These are phyloP conservation scores for Forbesichthys papilliferus DNA, from an alignment of 2,113 vertebrate genomes.

Conservation along the genomic window DNA sequence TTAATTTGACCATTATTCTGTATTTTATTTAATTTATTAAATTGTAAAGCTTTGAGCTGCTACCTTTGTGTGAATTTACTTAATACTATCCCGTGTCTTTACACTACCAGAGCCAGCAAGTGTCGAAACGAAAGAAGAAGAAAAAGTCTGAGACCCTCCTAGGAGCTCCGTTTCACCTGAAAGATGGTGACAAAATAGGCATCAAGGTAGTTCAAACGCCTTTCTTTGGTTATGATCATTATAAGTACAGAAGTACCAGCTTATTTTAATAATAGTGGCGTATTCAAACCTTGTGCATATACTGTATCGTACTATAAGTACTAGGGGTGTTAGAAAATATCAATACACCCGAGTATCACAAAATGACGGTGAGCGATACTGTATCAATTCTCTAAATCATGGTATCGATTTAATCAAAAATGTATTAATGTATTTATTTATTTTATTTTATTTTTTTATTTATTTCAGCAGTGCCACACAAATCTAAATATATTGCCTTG, in stretches of 20 bases:
- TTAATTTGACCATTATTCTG: neutral
- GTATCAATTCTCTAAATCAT: too few species aligned
- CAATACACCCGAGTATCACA: too few species aligned
- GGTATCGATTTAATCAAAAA: too few species aligned
- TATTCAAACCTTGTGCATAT: neutral
- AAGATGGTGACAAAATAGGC: slow-evolving; percentile 88
- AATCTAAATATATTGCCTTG: too few species aligned
- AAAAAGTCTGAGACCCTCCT: slow-evolving; percentile 85
- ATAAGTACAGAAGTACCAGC: neutral
- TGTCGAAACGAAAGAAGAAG: slow-evolving; percentile 90
- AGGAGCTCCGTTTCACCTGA: slow-evolving; percentile 84
- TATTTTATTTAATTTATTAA: neutral
- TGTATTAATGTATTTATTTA: too few species aligned
- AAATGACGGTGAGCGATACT: too few species aligned
- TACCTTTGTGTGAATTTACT: too few species aligned
- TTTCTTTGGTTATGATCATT: neutral
- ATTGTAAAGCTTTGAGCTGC: too few species aligned
- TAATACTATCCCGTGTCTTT: neutral
- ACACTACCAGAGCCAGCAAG: slow-evolving; percentile 81
- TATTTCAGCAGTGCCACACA: too few species aligned
- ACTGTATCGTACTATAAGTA: neutral
- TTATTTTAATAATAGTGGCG: too few species aligned
- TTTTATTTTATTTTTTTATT: too few species aligned
- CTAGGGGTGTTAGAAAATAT: neutral
- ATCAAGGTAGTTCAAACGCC: slow-evolving; percentile 80